Conservation (phyloP, 1,140 invertebrate genomes). For the Cotesia vestalis region DNA sequence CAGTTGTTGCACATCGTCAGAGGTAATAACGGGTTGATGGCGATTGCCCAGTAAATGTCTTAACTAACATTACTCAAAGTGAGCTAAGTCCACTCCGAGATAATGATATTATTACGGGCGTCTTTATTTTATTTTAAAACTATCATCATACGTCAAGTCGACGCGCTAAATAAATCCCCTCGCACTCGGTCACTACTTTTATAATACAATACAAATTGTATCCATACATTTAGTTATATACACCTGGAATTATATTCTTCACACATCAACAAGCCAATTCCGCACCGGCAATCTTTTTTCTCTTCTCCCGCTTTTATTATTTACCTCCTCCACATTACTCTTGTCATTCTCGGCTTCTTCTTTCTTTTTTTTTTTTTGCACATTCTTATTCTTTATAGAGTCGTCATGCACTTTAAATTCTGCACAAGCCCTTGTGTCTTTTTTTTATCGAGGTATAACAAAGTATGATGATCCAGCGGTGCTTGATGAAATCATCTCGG, state of each 20-base stretch:
- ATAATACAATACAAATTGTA: conserved; percentile 41
- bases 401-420: neutral
- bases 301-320: neutral
- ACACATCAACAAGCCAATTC: conserved; percentile 21
- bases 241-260: conserved; percentile 1
- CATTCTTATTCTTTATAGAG: neutral
- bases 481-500: conserved; percentile 55
- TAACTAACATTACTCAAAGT: conserved; percentile 27
- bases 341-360: neutral
- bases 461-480: conserved; percentile 57
- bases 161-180: conserved; percentile 49
- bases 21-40: neutral
- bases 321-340: conserved; percentile 3
- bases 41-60: conserved; percentile 38
- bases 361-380: conserved; percentile 4
- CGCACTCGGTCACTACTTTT: conserved; percentile 37
- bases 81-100: conserved; percentile 49
- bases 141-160: conserved; percentile 60
- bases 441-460: conserved; percentile 55
- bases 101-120: conserved; percentile 61
- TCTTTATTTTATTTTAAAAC: conserved; percentile 53
- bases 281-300: neutral
- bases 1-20: neutral
- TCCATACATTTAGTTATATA: conserved; percentile 5
- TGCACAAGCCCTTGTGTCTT: neutral